Evolutionary conservation across 1,140 invertebrate species (phyloP), one percentile per base, ranked within the genome.

Genomic region (Ceratitis capitata): DNA sequence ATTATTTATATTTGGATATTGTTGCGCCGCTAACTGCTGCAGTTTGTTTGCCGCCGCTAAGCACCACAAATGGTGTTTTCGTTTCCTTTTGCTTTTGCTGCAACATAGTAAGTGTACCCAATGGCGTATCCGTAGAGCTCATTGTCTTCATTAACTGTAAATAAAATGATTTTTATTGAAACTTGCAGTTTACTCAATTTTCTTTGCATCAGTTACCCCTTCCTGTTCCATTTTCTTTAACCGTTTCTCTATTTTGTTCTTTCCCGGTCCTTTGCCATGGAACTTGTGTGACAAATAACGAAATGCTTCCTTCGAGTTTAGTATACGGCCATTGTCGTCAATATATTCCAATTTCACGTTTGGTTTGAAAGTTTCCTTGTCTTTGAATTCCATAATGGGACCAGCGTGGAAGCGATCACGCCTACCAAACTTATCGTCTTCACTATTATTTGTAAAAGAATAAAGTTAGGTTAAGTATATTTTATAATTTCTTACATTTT

Each of bases 241-340:
- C 89, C 98, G 94, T 92, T 99, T 99, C 92, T 99, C 99, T 88
- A 95, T 95, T 93, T 99, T 99, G 93, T 99, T 99, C 92, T 99
- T 99, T 69, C 99, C 98, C 10, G 98, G 98, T 23, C 98, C 98
- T 94, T 99, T 99, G 29, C 99, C 99, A 93, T 99, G 99, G 92
- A 99, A 99, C 92, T 99, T 98, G 92, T 99, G 98, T 23, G 97
- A 98, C 19, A 99, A 92, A 93, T 97, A 97, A 88, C 96, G 94
- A 92, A 99, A 99, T 23, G 99, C 99, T 94, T 99, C 99, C 92
- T 99, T 99, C 39, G 96, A 95, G 88, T 95, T 97, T 83, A 99
- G 93, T 84, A 97, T 94, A 56, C 93, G 92, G 3, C 99, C 99
- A 91, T 97, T 96, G 90, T 99, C 98, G 93, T 99, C 98, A 85